A percentile compares a stretch with the other conserved stretches of the same genome.
These are phyloP conservation scores for Pristionchus entomophagus DNA, from an alignment of 2,888 invertebrate genomes.

Conservation along the genomic window DNA sequence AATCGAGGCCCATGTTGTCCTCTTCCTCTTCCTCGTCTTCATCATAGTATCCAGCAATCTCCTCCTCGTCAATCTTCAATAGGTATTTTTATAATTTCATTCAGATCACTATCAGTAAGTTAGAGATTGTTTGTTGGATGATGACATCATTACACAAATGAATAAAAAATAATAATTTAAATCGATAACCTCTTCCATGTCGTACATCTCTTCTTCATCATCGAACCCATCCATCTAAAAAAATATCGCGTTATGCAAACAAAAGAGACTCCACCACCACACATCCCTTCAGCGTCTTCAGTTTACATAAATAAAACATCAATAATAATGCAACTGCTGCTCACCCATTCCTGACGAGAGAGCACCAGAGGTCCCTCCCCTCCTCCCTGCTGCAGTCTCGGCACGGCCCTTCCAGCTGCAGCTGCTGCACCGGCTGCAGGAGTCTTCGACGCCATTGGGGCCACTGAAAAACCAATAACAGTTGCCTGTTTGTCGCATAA, in stretches of 20 bases:
- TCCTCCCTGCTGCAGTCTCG: background rate
- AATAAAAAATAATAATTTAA: background rate
- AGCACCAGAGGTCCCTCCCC: background rate
- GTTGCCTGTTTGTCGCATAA: too few species aligned
- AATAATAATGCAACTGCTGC: background rate
- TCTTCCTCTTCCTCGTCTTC: conserved; percentile 25
- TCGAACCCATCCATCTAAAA: conserved; percentile 19
- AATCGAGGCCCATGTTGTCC: conserved; percentile 36
- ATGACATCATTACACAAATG: too few species aligned
- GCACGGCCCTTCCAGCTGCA: background rate
- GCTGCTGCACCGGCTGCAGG: background rate
- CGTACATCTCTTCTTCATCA: conserved; percentile 44
- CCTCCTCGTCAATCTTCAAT: conserved; percentile 31
- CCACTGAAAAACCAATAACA: background rate
- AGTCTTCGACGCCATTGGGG: background rate
- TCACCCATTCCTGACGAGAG: conserved; percentile 24
- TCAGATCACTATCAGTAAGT: too few species aligned
- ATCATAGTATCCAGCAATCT: conserved; percentile 12
- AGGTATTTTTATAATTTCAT: background rate
- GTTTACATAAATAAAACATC: background rate
- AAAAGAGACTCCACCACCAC: background rate
- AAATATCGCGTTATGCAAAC: background rate
- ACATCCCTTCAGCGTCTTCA: background rate
- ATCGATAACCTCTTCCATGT: conserved; percentile 40
- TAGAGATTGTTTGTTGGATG: too few species aligned